Conservation (phyloP, 2,113 vertebrate species). For the Marcusenius ussheri region DNA sequence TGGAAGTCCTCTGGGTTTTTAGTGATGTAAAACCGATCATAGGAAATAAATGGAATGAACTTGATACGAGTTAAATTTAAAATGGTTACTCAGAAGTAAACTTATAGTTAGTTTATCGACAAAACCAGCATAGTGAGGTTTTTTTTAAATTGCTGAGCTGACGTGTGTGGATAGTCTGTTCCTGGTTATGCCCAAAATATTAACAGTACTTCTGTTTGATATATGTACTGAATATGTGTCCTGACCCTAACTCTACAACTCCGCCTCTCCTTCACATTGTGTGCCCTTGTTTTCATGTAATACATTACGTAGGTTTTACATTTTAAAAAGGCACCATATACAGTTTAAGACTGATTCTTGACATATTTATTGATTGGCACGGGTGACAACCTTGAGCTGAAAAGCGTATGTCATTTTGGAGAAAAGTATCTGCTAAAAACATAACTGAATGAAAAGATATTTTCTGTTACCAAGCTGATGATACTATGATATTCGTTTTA, state of each 20-base stretch:
- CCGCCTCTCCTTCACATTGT: neutral
- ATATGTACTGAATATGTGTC: neutral
- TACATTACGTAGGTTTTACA: neutral
- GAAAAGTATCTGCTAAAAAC: neutral
- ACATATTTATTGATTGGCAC: constrained; percentile 33
- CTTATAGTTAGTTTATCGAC: neutral
- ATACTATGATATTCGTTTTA: neutral
- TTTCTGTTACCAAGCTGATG: constrained; percentile 23
- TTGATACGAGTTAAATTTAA: neutral
- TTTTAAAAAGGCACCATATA: neutral
- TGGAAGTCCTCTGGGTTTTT: too few relatives aligned
- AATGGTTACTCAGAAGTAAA: neutral
- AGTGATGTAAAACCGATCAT: too few relatives aligned
- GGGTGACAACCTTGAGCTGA: constrained; percentile 20
- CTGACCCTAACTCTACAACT: neutral
- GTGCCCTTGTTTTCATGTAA: neutral
- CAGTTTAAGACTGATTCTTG: neutral
- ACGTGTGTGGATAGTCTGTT: neutral
- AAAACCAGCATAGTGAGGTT: neutral
- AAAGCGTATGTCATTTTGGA: neutral
- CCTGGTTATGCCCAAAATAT: neutral
- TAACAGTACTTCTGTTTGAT: neutral
- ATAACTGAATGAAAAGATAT: constrained; percentile 26
- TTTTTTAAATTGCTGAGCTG: neutral
- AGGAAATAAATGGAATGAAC: too few relatives aligned